phyloP scores from a whole-genome alignment of 2,113 vertebrate species.

The Tetraodon nigroviridis region DNA sequence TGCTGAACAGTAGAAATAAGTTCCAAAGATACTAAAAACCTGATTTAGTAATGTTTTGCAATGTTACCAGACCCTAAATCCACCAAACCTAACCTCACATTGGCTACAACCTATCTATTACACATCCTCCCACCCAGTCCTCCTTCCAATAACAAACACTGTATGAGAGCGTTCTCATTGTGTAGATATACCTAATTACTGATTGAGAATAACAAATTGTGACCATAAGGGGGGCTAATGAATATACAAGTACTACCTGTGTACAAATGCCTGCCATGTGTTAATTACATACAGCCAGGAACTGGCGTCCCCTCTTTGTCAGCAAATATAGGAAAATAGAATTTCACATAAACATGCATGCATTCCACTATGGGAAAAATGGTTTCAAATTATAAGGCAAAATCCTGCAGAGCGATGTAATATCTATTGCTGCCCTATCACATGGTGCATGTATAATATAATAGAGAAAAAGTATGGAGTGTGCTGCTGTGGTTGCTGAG shows the following conservation, averaged over 20 bases:
- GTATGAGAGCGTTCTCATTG: too few species aligned
- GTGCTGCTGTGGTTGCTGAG: neutral
- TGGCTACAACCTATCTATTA: constrained; percentile 9
- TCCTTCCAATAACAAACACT: too few species aligned
- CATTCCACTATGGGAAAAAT: constrained; percentile 30
- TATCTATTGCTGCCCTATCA: neutral
- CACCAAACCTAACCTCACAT: neutral
- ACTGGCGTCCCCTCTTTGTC: constrained; percentile 51
- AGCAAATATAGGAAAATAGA: constrained; percentile 55
- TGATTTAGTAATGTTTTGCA: too few species aligned
- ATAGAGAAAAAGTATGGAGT: constrained; percentile 17
- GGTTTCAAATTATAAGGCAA: constrained; percentile 18
- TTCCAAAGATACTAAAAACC: too few species aligned
- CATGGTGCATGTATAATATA: constrained; percentile 12
- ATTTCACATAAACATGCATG: constrained; percentile 55
- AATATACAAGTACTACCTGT: constrained; percentile 28
- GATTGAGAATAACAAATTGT: neutral
- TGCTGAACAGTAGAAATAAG: too few species aligned
- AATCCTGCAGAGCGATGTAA: constrained; percentile 27
- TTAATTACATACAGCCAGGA: constrained; percentile 31
- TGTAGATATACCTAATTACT: constrained; percentile 1
- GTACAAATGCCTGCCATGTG: constrained; percentile 41
- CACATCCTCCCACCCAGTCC: constrained; percentile 4
- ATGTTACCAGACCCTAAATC: neutral
- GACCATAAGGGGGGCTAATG: constrained; percentile 5